Evolutionary conservation across 2,888 invertebrate genomes (phyloP), one percentile per base, ranked within the genome.

Genomic region (Hemithea aestivaria): DNA sequence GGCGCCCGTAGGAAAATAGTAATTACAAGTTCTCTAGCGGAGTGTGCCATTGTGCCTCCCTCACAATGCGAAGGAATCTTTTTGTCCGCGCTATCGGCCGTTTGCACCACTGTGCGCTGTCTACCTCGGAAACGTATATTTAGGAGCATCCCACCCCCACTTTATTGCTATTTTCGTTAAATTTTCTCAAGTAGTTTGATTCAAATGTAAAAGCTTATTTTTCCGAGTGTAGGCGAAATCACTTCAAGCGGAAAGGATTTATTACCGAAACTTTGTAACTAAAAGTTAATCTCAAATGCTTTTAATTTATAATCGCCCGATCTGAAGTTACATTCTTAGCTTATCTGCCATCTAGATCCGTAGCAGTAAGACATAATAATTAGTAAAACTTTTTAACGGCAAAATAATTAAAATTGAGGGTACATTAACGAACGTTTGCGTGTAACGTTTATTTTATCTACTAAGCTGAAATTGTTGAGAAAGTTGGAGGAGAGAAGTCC

Each of bases 1-100:
- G 80, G 68, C 69, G 68, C 65, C 59, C 65, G 72, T 73, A 77
- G 84, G 82, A 82, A 83, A 83, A 81, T 82, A 81, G 85, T 87
- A 87, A 87, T 87, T 87, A 85, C 83, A 87, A 84, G 74, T 81
- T 78, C 74, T 71, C 76, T 64, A 62, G 65, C 54, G 57, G 56
- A 64, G 66, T 60, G 64, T 24, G 62, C 71, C 61, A 83, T 85
- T 85, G 87, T 87, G 73, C 62, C 47, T 44, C 48, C 52, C 43
- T 58, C 73, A 85, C 87, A 87, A 87, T 85, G 74, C 70, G 55
- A 65, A 63, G 80, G 83, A 83, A 83, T 80, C 84, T 87, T 85
- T 87, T 85, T 87, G 87, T 87, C 76, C 75, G 60, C 66, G 70
- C 68, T 85, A 85, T 85, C 87, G 77, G 71, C 65, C 62, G 75